phyloP scores from a whole-genome alignment of 2,113 vertebrate genomes.

The Bambusicola thoracicus region DNA sequence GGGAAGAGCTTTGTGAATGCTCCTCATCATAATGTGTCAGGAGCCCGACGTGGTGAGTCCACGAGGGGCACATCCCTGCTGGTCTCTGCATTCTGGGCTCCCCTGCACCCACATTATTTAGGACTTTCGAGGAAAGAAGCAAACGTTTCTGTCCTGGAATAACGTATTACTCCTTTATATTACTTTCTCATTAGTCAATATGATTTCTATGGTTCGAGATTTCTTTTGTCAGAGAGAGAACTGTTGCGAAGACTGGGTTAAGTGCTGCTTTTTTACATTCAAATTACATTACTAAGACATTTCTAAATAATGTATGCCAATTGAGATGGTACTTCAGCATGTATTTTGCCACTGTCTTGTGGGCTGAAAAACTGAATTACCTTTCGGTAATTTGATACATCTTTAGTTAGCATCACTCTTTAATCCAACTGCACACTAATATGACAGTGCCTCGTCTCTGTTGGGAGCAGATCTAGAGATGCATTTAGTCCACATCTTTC shows the following conservation, averaged over 20 bases:
- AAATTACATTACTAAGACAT: neutral
- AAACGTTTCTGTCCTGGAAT: neutral
- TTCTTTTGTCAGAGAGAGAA: neutral
- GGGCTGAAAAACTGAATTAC: neutral
- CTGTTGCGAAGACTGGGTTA: neutral
- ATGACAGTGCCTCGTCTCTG: neutral
- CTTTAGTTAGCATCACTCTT: neutral
- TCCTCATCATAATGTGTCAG: conserved; percentile 12
- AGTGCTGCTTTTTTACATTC: neutral
- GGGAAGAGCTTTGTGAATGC: conserved; percentile 59
- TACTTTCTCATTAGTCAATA: neutral
- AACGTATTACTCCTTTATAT: neutral
- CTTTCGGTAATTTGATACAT: neutral
- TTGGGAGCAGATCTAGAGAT: neutral
- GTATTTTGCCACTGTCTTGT: neutral
- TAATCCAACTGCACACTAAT: neutral
- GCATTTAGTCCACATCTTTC: neutral
- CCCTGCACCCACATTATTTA: too few species aligned
- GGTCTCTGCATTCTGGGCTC: too few species aligned
- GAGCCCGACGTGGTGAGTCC: neutral
- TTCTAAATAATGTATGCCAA: neutral
- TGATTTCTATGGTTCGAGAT: neutral
- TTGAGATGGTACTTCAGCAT: neutral
- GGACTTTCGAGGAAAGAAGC: neutral
- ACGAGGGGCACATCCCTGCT: neutral